Percentiles rank a stretch among this genome's conserved stretches.
phyloP scores from a whole-genome alignment of 2,888 invertebrate genomes.

The Oegoconia quadripuncta region DNA sequence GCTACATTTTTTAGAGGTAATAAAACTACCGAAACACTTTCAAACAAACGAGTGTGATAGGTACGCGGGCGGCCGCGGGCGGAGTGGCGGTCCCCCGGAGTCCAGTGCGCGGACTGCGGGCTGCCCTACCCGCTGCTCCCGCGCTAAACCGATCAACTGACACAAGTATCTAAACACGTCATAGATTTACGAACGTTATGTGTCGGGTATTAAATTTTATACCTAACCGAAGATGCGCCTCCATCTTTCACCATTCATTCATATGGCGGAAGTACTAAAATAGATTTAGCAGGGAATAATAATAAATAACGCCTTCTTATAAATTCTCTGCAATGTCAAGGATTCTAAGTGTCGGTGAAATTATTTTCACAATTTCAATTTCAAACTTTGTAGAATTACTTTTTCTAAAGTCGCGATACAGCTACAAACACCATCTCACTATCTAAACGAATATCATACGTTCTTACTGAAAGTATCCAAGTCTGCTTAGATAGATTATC shows the following conservation, averaged over 20 bases:
- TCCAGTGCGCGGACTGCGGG: conserved; percentile 30
- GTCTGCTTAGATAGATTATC: too few species aligned
- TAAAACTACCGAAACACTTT: too few species aligned
- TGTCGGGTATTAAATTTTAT: conserved; percentile 43
- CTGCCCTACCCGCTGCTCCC: conserved; percentile 31
- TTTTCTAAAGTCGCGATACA: too few species aligned
- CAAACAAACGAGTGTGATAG: too few species aligned
- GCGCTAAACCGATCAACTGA: conserved; percentile 58
- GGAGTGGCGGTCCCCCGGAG: conserved; percentile 11
- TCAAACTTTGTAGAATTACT: too few species aligned
- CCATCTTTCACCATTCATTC: conserved; percentile 32
- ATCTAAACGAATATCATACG: too few species aligned
- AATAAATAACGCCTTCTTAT: conserved; percentile 12
- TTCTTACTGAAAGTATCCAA: too few species aligned
- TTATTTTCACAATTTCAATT: too few species aligned
- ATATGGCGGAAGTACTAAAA: conserved; percentile 36
- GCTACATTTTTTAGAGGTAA: conserved; percentile 44
- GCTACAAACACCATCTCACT: too few species aligned
- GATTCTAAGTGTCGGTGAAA: too few species aligned
- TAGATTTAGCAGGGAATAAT: conserved; percentile 24
- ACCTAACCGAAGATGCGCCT: conserved; percentile 36
- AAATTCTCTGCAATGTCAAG: not conserved
- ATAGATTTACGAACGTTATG: conserved; percentile 53
- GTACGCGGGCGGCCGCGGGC: conserved; percentile 4
- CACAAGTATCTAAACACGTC: conserved; percentile 39